Evolutionary conservation across 2,888 invertebrate species (phyloP).

Genomic region (Portevinia maculata): DNA sequence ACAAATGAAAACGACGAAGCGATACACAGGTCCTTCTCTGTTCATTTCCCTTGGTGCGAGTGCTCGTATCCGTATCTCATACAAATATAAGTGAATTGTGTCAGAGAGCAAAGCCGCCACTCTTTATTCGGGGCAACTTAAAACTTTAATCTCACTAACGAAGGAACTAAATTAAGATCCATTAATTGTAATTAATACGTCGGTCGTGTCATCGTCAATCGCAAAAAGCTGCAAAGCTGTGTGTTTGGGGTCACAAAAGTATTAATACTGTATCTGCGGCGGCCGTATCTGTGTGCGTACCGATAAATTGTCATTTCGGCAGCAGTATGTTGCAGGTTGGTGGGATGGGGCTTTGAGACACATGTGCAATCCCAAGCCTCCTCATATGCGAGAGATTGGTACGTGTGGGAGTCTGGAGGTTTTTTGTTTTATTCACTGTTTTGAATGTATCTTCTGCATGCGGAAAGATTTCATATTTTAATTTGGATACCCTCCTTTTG

Average conservation of each 20-base stretch:
- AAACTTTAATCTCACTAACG: constrained; percentile 70
- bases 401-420: constrained; percentile 60
- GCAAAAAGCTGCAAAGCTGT: constrained; percentile 58
- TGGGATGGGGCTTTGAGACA: constrained; percentile 29
- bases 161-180: constrained; percentile 72
- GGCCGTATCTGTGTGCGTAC: constrained; percentile 24
- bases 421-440: constrained; percentile 23
- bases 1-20: constrained; percentile 23
- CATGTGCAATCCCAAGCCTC: constrained; percentile 37
- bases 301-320: constrained; percentile 7
- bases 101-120: constrained; percentile 45
- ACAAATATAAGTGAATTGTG: constrained; percentile 43
- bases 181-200: constrained; percentile 71
- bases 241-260: constrained; percentile 1
- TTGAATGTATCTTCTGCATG: constrained; percentile 49
- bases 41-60: not conserved
- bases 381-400: constrained; percentile 27
- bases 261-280: constrained; percentile 8
- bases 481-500: constrained; percentile 65
- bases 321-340: constrained; percentile 21
- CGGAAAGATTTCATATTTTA: constrained; percentile 69
- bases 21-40: constrained; percentile 19
- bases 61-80: constrained; percentile 3
- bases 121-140: constrained; percentile 52
- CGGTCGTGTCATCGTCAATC: constrained; percentile 72